Base-by-base conservation (phyloP, 1,140 invertebrate species). In the Venustaconcha ellipsiformis region DNA sequence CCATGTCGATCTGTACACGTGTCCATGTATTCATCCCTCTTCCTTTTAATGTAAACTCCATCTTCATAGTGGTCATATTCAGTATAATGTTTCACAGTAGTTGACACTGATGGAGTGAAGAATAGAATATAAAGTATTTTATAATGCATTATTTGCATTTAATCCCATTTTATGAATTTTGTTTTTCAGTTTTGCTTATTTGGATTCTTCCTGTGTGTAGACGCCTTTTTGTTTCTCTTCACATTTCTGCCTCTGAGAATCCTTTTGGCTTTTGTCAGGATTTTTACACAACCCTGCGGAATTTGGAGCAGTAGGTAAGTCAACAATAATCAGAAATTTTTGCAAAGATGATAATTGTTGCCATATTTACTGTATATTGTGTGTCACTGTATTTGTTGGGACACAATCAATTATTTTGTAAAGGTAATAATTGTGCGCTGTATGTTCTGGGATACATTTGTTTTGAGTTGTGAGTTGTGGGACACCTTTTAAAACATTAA, bases 201-300 rank as follows among this genome's bases (percentile, higher is more conserved):
- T 93, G 98, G 98, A 59, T 98, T 99, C 87, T 95, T 99, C 87
- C 92, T 96, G 91, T 99, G 98, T 92, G 94, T 96, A n/a, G 98
- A 99, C 91, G 97, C 97, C 37, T 98, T 99, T 90, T 92, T 99
- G 64, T 99, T 97, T 92, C 94, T 99, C 59, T 99, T 99, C 88
- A 99, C 98, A 69, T 99, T 99, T 92, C 92, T 99, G 82, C 98
- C 98, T 56, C 89, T 99, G 66, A 91, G 98, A 82, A 97, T 99
- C 89, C 81, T 96, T 18, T 92, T 98, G 87, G 96, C 96, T 57
- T 57, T 87, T 1, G 55, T 88, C 14, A 82, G 82, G 67, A 70
- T 89, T 17, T 77, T 86, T 57, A 85, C 85, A 37, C 82, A 85
- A 67, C 87, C 87, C 5, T 88, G 87, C 83, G 86, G 87, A 12